Evolutionary conservation across 2,797 vertebrate species (phyloP).

Genomic region (Pagetopsis macropterus): DNA sequence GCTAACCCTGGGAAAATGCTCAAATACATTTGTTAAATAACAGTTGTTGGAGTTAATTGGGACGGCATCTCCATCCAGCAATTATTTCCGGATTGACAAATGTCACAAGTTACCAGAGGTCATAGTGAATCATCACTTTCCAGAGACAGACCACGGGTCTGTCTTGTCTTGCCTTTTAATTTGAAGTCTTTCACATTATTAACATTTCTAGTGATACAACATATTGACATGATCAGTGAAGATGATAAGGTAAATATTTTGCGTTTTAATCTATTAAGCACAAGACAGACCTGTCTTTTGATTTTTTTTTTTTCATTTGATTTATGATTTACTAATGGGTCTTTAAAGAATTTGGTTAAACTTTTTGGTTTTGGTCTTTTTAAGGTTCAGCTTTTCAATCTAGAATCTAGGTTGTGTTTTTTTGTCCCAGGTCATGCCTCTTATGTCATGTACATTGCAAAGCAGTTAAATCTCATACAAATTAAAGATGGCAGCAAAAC

Average conservation of each 20-base stretch:
- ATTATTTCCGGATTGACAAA: conserved; percentile 17
- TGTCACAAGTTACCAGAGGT: conserved; percentile 40
- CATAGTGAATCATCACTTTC: conserved; percentile 40
- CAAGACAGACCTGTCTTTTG: background rate
- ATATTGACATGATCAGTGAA: background rate
- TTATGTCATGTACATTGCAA: background rate
- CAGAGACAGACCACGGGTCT: background rate
- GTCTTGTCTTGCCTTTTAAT: background rate
- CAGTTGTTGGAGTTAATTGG: background rate
- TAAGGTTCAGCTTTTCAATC: background rate
- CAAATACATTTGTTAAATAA: background rate
- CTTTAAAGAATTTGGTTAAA: background rate
- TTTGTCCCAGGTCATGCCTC: too few relatives aligned
- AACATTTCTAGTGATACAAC: background rate
- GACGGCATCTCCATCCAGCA: too few relatives aligned
- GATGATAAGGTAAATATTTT: background rate
- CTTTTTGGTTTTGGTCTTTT: background rate
- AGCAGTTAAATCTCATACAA: background rate
- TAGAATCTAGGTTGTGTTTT: too few relatives aligned
- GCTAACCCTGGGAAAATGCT: background rate
- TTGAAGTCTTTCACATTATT: background rate
- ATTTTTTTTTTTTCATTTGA: background rate
- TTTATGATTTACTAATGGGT: background rate
- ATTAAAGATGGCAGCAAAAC: background rate
- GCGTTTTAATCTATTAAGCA: background rate